Conservation (phyloP, 2,888 invertebrate species). For the Hypena proboscidalis region DNA sequence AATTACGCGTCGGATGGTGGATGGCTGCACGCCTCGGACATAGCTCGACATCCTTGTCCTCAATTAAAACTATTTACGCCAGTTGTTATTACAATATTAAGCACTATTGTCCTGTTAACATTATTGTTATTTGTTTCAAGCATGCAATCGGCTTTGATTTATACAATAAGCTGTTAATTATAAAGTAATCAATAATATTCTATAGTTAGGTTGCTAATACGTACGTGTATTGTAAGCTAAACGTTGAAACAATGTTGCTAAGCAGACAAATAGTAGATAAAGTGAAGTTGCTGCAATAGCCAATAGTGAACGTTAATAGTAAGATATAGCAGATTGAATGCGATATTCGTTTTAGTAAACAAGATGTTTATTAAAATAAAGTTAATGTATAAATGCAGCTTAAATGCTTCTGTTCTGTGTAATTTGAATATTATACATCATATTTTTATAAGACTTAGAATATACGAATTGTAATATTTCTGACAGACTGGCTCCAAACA, state of each 20-base stretch:
- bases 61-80: conserved; percentile 78
- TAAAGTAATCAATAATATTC: no score
- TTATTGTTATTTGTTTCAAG: conserved; percentile 37
- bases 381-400: no score
- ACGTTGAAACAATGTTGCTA: not conserved
- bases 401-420: no score
- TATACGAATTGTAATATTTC: no score
- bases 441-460: no score
- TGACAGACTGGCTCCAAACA: no score
- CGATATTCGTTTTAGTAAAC: no score
- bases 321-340: conserved; percentile 2
- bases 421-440: no score
- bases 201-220: no score
- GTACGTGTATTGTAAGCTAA: no score
- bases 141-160: conserved; percentile 19
- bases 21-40: conserved; percentile 52
- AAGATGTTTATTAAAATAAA: no score
- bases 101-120: conserved; percentile 52
- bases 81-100: conserved; percentile 70
- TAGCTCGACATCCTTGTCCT: conserved; percentile 77
- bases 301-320: conserved; percentile 4
- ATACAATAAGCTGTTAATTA: conserved; percentile 23
- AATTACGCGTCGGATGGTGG: conserved; percentile 48
- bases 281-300: conserved; percentile 4
- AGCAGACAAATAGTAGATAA: not conserved